Base-by-base conservation (phyloP, 2,888 invertebrate species). In the Hipparchia sbordonii region DNA sequence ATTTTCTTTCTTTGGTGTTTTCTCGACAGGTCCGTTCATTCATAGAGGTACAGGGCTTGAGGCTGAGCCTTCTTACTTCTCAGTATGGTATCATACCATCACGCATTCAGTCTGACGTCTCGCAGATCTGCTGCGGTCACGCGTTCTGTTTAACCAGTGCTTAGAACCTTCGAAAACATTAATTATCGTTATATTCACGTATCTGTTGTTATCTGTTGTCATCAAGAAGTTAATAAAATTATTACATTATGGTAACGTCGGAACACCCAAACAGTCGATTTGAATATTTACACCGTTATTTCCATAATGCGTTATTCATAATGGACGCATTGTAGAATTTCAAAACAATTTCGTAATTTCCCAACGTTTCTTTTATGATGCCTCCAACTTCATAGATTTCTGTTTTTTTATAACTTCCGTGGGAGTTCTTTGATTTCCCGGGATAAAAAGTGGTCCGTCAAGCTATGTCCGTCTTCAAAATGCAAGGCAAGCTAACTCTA, bases 251-350 rank as follows among this genome's bases (percentile, higher is more conserved):
- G 6, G 39, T 39, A 39, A 0, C 39, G 39, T 39, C 39, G 39
- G 39, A 12, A 61, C 45, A 5, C n/a, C 39, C 39, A 45, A 61
- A 61, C 45, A 61, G n/a, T 12, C 60, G 12, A 61, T 61, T 61
- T 61, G 60, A 61, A 61, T 61, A 61, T 61, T 61, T 12, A 61
- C 60, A 45, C 60, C 45, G 60, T 61, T 45, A 61, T 61, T 45
- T 61, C 45, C 60, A 61, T 61, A 61, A 61, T 45, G 60, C 45
- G 3, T 39, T 6, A 10, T 12, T 45, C 12, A 0, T 57, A 23
- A 13, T 57, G 57, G 7, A 8, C 13, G 13, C 8, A 57, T 23
- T 57, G 13, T 7, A 23, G 57, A 57, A 13, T 57, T 57, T 2
- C 7, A 57, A 23, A 23, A 13, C 7, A 9, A 3, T 2, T 13